These are phyloP conservation scores for Dicrostonyx torquatus DNA, from an alignment of 2,797 vertebrate genomes.

Conservation along the genomic window DNA sequence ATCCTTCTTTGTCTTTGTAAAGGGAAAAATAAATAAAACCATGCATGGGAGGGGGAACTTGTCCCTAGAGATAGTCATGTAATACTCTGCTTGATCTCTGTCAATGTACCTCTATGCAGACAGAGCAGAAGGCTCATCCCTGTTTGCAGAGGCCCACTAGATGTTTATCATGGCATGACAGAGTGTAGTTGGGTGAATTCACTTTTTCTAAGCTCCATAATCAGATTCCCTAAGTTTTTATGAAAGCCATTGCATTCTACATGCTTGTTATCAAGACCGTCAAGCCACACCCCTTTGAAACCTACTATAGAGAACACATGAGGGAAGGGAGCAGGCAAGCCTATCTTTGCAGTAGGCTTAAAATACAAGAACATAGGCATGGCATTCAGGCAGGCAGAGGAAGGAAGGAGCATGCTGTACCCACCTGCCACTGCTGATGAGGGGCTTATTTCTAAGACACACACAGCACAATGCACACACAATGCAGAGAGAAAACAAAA, in stretches of 20 bases:
- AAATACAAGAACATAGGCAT: slow-evolving; percentile 66
- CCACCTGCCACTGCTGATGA: slow-evolving; percentile 84
- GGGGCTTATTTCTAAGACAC: slow-evolving; percentile 86
- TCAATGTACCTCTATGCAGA: background rate
- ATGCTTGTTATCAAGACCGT: background rate
- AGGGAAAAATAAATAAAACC: background rate
- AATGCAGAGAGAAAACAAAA: slow-evolving; percentile 80
- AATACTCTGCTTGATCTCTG: background rate
- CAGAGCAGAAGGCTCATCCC: background rate
- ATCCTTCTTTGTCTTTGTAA: slow-evolving; percentile 29
- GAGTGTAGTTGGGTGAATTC: background rate
- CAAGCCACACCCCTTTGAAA: slow-evolving; percentile 20
- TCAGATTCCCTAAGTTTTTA: background rate
- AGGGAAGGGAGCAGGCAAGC: slow-evolving; percentile 66
- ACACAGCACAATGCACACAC: slow-evolving; percentile 84
- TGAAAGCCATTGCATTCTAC: slow-evolving; percentile 12
- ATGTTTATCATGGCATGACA: background rate
- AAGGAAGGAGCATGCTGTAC: slow-evolving; percentile 82
- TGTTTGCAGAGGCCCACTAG: background rate
- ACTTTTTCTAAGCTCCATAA: background rate
- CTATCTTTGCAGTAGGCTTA: slow-evolving; percentile 59
- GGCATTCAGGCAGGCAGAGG: slow-evolving; percentile 81
- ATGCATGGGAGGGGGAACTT: background rate
- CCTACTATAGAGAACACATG: background rate
- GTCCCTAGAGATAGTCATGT: background rate